Evolutionary conservation across 2,888 invertebrate genomes (phyloP), one percentile per base, ranked within the genome.

Genomic region (Acrobasis repandana): DNA sequence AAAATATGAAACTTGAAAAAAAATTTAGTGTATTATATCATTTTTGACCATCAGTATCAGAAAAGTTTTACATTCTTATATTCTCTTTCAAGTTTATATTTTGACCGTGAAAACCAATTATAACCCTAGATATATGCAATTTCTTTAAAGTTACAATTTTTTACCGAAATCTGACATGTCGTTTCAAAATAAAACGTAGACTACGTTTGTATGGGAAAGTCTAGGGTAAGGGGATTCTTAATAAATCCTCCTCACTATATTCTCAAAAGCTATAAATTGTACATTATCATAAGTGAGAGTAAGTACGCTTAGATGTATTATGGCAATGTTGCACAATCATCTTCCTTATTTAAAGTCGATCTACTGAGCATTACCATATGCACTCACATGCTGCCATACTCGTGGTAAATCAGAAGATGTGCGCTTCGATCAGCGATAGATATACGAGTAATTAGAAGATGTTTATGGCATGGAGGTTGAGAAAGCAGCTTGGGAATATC

Each of bases 261-360:
- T 38, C 34, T 36, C 52, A 38, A 38, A 16, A 36, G 56, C 38
- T 47, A n/a, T 47, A 57, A 33, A 49, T 18, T 58, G 48, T 18
- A 16, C 43, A 56, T 52, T 47, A 16, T 47, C 49, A 56, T 34
- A 46, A 9, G 52, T 36, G 38, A 50, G 38, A 49, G 47, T 51
- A 28, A 49, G 47, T 51, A 28, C 20, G 49, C 11, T 38, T 38
- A 28, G 28, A 28, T 28, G 28, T 6, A 38, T 54, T 38, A 54
- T 38, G 52, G 58, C 34, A 51, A 61, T 51, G 43, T 63, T 62
- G 62, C 61, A 61, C 56, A 62, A 63, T 62, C 34, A 20, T 15
- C 57, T 62, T 62, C 61, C 63, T 59, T 62, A 58, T 56, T 60
- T 48, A 47, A 50, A 16, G 61, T 52, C 62, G 52, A 15, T 51